These are phyloP conservation scores for Synanthedon tipuliformis DNA, from an alignment of 2,888 invertebrate genomes.

Conservation along the genomic window DNA sequence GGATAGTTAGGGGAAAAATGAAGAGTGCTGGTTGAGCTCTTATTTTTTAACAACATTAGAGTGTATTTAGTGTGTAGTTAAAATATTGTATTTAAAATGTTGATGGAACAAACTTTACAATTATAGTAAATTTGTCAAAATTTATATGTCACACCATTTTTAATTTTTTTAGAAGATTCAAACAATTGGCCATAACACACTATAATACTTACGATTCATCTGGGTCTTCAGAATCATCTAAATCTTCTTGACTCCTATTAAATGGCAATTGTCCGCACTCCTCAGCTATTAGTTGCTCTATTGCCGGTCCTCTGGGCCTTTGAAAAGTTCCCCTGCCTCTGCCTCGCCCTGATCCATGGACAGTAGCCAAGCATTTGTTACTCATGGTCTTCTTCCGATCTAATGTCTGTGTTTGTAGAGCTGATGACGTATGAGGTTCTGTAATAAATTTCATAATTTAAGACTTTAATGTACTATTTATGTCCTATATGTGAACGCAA, in stretches of 20 bases:
- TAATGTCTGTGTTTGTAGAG: slow-evolving; percentile 58
- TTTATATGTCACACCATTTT: too few relatives aligned
- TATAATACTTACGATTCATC: slow-evolving; percentile 53
- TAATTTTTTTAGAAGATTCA: too few relatives aligned
- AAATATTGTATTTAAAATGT: too few relatives aligned
- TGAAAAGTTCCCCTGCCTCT: slow-evolving; percentile 40
- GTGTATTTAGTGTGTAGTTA: too few relatives aligned
- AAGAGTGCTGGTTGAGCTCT: too few relatives aligned
- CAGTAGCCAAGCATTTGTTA: slow-evolving; percentile 53
- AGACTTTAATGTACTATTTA: too few relatives aligned
- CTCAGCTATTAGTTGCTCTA: slow-evolving; percentile 59
- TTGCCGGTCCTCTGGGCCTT: slow-evolving; percentile 46
- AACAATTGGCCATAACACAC: background rate
- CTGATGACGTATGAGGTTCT: slow-evolving; percentile 63
- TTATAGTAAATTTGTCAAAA: too few relatives aligned
- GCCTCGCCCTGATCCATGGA: slow-evolving; percentile 43
- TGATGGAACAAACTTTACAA: too few relatives aligned
- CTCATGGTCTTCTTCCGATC: slow-evolving; percentile 43
- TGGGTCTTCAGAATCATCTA: slow-evolving; percentile 72
- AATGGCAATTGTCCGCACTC: slow-evolving; percentile 55
- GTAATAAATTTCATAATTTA: slow-evolving; percentile 6
- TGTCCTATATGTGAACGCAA: too few relatives aligned
- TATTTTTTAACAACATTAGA: too few relatives aligned
- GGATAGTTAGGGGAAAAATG: too few relatives aligned
- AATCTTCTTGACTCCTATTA: slow-evolving; percentile 63